A percentile compares a stretch with the other conserved stretches of the same genome.
These are phyloP conservation scores for Dusona sp. DNA, from an alignment of 2,888 invertebrate genomes.

Conservation along the genomic window DNA sequence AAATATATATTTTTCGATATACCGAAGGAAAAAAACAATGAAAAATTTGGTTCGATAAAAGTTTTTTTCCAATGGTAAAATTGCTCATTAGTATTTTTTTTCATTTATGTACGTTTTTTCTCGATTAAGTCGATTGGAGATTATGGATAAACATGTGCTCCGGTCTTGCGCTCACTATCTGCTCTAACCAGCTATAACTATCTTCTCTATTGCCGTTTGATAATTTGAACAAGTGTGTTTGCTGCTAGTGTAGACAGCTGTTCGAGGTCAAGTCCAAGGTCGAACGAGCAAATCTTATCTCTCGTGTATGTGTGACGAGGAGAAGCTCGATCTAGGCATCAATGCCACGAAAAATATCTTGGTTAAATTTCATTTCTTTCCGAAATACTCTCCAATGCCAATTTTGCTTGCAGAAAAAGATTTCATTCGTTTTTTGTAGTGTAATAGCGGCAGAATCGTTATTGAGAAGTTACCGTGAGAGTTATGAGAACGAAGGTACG, in stretches of 20 bases:
- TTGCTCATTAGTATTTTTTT: not conserved
- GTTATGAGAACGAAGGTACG: not conserved
- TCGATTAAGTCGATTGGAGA: not conserved
- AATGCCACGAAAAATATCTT: not conserved
- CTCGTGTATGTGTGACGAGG: not conserved
- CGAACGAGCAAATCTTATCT: conserved; percentile 40
- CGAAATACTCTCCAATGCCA: not conserved
- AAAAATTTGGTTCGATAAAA: not conserved
- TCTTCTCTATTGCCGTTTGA: conserved; percentile 51
- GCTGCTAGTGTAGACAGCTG: conserved; percentile 10
- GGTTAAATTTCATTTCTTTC: not conserved
- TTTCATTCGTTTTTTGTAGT: not conserved
- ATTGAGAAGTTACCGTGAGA: not conserved
- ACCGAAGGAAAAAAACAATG: not conserved
- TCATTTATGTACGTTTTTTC: not conserved
- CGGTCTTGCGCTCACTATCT: not conserved
- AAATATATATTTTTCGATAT: no score
- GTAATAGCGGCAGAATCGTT: no score
- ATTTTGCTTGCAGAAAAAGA: not conserved
- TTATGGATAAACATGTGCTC: not conserved
- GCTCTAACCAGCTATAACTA: not conserved
- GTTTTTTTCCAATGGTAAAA: not conserved
- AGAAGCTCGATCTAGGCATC: conserved; percentile 3
- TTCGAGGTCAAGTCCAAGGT: conserved; percentile 60
- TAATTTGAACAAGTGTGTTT: conserved; percentile 46